These are phyloP conservation scores for Leptoclinus maculatus DNA, from an alignment of 2,797 vertebrate genomes.

Conservation along the genomic window DNA sequence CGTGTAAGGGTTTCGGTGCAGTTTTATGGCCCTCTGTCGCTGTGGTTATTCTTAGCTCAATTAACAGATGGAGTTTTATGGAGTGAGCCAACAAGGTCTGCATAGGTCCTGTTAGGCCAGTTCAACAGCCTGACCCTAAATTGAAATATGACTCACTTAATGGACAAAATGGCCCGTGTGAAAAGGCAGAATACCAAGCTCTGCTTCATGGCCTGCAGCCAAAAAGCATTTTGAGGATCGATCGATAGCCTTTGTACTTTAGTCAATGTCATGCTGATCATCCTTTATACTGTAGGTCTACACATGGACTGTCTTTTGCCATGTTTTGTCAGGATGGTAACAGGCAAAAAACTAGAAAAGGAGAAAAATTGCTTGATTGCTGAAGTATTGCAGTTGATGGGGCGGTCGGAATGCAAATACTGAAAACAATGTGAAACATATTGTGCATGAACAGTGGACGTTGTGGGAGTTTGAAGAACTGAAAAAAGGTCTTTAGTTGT, in stretches of 20 bases:
- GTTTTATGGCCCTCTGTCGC: neutral
- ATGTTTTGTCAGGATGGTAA: neutral
- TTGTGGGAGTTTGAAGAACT: neutral
- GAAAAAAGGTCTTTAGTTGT: neutral
- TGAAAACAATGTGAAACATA: neutral
- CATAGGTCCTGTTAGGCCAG: slow-evolving; percentile 29
- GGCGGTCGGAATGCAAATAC: neutral
- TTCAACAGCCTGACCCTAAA: slow-evolving; percentile 21
- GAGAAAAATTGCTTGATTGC: neutral
- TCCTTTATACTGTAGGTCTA: neutral
- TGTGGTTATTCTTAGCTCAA: slow-evolving; percentile 24
- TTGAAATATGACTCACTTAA: slow-evolving; percentile 37
- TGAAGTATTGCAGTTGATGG: neutral
- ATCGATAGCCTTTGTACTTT: slow-evolving; percentile 23
- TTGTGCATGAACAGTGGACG: neutral
- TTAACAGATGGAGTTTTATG: slow-evolving; percentile 21
- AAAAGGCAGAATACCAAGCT: slow-evolving; percentile 13
- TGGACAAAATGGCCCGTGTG: slow-evolving; percentile 7
- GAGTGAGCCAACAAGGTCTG: slow-evolving; percentile 20
- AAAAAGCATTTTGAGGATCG: slow-evolving; percentile 30
- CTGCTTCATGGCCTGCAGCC: slow-evolving; percentile 18
- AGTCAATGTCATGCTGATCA: neutral
- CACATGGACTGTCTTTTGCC: neutral
- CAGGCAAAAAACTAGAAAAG: neutral
- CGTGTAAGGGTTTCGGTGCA: neutral